Evolutionary conservation across 2,888 invertebrate genomes (phyloP), one percentile per base, ranked within the genome.

Genomic region (Drosophila recens): DNA sequence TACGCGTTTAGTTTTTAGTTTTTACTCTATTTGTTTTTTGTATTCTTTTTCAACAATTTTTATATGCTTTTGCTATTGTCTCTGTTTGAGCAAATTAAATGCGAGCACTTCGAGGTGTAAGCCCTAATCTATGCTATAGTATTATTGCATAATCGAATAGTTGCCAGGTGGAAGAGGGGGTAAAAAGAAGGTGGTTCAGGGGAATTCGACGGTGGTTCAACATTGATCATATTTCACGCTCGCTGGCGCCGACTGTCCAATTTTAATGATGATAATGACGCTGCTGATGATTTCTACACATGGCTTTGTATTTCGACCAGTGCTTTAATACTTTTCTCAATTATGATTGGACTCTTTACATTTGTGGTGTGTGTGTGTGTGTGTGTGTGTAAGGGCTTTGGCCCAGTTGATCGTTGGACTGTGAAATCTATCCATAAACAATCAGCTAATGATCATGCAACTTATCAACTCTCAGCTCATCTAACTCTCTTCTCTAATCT

Each of bases 221-320:
- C 67, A 69, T 74, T 89, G 84, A 90, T 90, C 90, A 90, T 85
- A 85, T 85, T 85, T 85, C 84, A 85, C 84, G 84, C 90, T 89
- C 70, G 61, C 72, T 84, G 84, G 49, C 56, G 57, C 40, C 45
- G 70, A 80, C 62, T 90, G 87, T 89, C 89, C 87, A 89, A 80
- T 89, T 86, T 79, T 74, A 82, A 74, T 72, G 77, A 83, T 67
- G 62, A 74, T 82, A 79, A 84, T 77, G 72, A 76, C 53, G 80
- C 81, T 53, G 62, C 53, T 68, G 78, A 51, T 79, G 80, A 62
- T 75, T 70, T 65, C 70, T 67, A 79, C 70, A 63, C 36, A 61
- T 68, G 64, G 82, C 66, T 68, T 80, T 57, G 79, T 74, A 73
- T 73, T 79, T 70, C 76, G 71, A 49, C 70, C 76, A 61, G 61